These are phyloP conservation scores for Dynastes hyllus DNA, from an alignment of 2,888 invertebrate genomes.

Conservation along the genomic window DNA sequence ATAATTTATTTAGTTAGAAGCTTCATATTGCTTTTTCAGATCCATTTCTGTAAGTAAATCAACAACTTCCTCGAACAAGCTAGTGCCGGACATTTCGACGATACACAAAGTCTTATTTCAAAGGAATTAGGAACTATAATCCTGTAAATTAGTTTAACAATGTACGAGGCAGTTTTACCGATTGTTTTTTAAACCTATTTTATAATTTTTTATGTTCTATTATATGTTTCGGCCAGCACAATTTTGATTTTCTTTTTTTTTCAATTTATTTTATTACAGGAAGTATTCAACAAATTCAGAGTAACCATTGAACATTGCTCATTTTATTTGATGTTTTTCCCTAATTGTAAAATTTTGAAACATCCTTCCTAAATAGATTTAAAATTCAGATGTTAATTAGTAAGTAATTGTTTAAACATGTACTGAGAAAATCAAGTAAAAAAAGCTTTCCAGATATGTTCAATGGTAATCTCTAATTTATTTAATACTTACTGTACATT, in stretches of 20 bases:
- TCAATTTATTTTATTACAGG: background rate
- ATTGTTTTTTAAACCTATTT: constrained; percentile 25
- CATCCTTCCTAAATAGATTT: no score
- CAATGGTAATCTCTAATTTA: background rate
- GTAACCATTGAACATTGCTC: no score
- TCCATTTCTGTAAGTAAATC: constrained; percentile 57
- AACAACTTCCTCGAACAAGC: constrained; percentile 62
- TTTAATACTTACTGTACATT: background rate
- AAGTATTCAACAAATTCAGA: background rate
- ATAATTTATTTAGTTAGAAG: no score
- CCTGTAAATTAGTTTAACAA: constrained; percentile 19
- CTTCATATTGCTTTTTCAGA: constrained; percentile 53
- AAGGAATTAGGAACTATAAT: constrained; percentile 60
- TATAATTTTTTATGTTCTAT: constrained; percentile 35
- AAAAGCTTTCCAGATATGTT: no score
- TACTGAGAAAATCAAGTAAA: no score
- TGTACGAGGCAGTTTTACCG: constrained; percentile 5
- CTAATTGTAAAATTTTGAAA: no score
- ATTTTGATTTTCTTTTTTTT: background rate
- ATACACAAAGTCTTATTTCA: constrained; percentile 82
- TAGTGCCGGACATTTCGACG: constrained; percentile 80
- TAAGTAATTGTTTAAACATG: no score
- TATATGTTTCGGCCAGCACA: constrained; percentile 13
- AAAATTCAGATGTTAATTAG: no score
- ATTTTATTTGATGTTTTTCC: no score